A percentile compares a stretch with the other conserved stretches of the same genome.
Evolutionary conservation across 2,888 invertebrate species (phyloP).

Genomic region (Cantharis nigra): DNA sequence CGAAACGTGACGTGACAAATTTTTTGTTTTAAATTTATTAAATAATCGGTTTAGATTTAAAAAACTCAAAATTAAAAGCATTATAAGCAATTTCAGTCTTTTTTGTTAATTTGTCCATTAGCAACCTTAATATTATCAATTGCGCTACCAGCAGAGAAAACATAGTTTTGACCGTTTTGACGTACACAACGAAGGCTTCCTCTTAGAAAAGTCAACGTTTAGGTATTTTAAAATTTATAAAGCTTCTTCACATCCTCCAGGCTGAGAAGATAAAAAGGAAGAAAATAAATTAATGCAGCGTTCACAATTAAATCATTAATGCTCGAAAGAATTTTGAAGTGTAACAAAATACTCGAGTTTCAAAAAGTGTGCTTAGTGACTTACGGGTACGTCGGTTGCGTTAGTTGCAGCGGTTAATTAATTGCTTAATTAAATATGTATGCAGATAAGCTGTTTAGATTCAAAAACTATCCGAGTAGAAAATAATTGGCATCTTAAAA

Average conservation of each 20-base stretch:
- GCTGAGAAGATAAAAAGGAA: neutral
- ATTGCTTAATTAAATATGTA: conserved; percentile 8
- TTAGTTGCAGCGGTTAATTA: conserved; percentile 1
- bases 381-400: neutral
- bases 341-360: conserved; percentile 4
- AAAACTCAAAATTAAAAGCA: neutral
- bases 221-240: neutral
- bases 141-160: neutral
- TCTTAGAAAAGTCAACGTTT: neutral
- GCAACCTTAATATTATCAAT: neutral
- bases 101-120: neutral
- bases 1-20: neutral
- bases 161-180: neutral
- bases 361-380: conserved; percentile 5
- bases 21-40: neutral
- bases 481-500: neutral
- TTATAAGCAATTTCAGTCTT: neutral
- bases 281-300: neutral
- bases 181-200: neutral
- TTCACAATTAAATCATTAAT: neutral
- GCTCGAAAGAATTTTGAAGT: neutral
- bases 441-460: neutral
- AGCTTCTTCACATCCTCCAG: neutral
- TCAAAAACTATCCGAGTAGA: neutral
- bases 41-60: neutral